Conservation (phyloP, 2,113 vertebrate genomes). For the human region DNA sequence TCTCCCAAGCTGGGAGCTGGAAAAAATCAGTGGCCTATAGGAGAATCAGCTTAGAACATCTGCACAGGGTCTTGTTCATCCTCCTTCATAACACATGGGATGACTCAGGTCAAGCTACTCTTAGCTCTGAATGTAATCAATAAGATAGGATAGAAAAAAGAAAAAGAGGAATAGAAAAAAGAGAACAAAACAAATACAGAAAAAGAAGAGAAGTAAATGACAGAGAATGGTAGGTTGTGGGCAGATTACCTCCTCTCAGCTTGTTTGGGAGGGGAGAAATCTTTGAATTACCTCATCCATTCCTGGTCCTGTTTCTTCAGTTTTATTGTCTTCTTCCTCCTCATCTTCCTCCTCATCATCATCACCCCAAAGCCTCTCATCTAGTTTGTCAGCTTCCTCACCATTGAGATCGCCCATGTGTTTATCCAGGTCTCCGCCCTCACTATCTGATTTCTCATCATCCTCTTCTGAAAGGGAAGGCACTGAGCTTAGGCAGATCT, state of each 20-base stretch:
- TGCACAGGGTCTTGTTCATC: neutral
- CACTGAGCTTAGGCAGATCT: conserved; percentile 28
- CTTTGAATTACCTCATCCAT: conserved; percentile 93
- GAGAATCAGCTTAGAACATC: neutral
- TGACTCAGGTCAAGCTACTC: neutral
- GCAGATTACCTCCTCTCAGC: neutral
- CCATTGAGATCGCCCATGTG: conserved; percentile 96
- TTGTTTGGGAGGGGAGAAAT: neutral
- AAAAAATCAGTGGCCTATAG: neutral
- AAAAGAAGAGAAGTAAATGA: neutral
- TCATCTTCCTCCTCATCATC: conserved; percentile 85
- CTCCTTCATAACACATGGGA: neutral
- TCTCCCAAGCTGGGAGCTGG: neutral
- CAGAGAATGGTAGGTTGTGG: neutral
- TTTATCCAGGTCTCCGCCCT: conserved; percentile 94
- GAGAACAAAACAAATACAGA: neutral
- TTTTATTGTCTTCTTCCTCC: conserved; percentile 83
- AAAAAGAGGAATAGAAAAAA: neutral
- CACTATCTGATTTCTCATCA: conserved; percentile 88
- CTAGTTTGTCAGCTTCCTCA: conserved; percentile 93
- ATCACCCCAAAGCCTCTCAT: conserved; percentile 98
- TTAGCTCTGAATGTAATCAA: neutral
- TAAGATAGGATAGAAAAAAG: neutral
- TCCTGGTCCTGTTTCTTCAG: conserved; percentile 95
- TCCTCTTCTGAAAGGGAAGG: conserved; percentile 85